A percentile compares a stretch with the other conserved stretches of the same genome.
These are phyloP conservation scores for Epicauta chinensis DNA, from an alignment of 1,140 invertebrate species.

Conservation along the genomic window DNA sequence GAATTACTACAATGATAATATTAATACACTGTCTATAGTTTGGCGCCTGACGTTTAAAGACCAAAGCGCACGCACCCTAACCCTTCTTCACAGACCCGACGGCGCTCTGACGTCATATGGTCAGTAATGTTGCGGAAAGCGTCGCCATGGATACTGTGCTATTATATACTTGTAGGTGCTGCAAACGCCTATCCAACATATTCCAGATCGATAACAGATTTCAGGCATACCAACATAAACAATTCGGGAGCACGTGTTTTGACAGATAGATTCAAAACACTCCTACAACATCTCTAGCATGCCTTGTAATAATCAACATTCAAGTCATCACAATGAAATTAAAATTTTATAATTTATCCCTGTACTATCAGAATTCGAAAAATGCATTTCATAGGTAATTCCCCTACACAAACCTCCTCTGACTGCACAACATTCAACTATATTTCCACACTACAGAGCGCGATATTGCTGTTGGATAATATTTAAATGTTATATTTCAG, in stretches of 20 bases:
- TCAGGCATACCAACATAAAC: slow-evolving; percentile 7
- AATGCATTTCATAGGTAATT: too few species aligned
- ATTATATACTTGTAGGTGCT: slow-evolving; percentile 21
- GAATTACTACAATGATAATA: neutral
- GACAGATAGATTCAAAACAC: too few species aligned
- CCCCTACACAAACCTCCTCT: too few species aligned
- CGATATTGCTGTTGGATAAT: too few species aligned
- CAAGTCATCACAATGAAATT: too few species aligned
- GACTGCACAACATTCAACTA: too few species aligned
- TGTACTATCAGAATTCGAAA: too few species aligned
- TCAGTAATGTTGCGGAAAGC: slow-evolving; percentile 38
- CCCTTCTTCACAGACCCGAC: slow-evolving; percentile 23
- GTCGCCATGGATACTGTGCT: slow-evolving; percentile 30
- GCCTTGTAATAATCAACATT: too few species aligned
- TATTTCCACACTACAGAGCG: too few species aligned
- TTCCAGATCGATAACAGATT: slow-evolving; percentile 21
- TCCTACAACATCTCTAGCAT: too few species aligned
- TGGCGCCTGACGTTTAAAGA: slow-evolving; percentile 7
- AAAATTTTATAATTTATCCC: too few species aligned
- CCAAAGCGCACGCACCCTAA: slow-evolving; percentile 15
- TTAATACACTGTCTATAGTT: neutral
- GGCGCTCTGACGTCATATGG: slow-evolving; percentile 34
- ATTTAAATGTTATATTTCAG: too few species aligned
- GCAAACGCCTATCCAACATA: slow-evolving; percentile 19
- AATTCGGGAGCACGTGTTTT: neutral